A percentile compares a stretch with the other conserved stretches of the same genome.
Conservation (phyloP, 1,140 invertebrate genomes). For the Caligus rogercresseyi region DNA sequence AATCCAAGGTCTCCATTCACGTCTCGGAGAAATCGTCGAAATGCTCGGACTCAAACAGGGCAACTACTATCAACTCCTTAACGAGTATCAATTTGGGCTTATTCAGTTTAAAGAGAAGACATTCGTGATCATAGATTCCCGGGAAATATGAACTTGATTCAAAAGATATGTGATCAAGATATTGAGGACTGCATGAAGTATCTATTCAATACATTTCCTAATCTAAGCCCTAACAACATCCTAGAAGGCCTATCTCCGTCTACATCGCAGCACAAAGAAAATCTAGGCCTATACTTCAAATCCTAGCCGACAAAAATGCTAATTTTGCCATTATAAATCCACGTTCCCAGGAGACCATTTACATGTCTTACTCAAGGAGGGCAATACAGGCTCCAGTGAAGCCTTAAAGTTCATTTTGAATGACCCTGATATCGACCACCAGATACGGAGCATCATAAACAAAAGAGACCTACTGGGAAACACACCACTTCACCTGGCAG, state of each 20-base stretch:
- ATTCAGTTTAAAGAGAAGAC: not conserved
- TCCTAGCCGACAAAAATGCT: not conserved
- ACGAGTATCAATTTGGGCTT: not conserved
- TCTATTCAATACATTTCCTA: not conserved
- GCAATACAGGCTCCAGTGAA: not conserved
- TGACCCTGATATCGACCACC: slow-evolving; percentile 28
- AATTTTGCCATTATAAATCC: not conserved
- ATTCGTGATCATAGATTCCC: not conserved
- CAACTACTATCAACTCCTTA: not conserved
- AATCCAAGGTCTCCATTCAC: not conserved
- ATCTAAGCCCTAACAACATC: not conserved
- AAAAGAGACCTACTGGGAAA: slow-evolving; percentile 46
- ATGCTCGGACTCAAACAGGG: not conserved
- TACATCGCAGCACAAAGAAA: not conserved
- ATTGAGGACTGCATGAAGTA: not conserved
- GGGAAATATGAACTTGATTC: not conserved
- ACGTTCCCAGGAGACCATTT: not conserved
- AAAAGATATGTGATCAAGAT: not conserved
- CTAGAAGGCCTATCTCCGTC: not conserved
- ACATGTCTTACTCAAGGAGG: not conserved
- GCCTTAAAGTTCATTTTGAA: not conserved
- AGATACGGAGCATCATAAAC: slow-evolving; percentile 40
- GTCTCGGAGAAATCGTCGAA: not conserved
- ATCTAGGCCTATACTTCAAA: not conserved
- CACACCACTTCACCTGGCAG: slow-evolving; percentile 58